Evolutionary conservation across 2,888 invertebrate genomes (phyloP), one percentile per base, ranked within the genome.

Genomic region (Trachelus tabidus): DNA sequence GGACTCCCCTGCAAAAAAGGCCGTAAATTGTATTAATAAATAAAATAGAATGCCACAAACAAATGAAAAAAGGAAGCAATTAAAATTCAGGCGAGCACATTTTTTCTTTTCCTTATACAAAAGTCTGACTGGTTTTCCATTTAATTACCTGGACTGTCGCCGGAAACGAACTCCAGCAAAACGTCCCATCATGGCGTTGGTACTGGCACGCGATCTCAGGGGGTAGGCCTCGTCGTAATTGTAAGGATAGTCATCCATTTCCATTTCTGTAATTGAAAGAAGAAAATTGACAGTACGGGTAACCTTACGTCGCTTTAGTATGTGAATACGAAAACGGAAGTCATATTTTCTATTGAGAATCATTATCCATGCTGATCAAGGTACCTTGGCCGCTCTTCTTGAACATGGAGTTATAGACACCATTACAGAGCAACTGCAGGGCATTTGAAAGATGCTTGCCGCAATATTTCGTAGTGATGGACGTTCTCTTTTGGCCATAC

Each of bases 341-440:
- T 56, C 56, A 4, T 15, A 15, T 15, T 11, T 34, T 15, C 15
- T 40, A 12, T 40, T 4, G 4, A 11, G 12, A 56, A 23, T 1
- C 23, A 56, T 23, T 23, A 9, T 56, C 56, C 6, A 2, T 56
- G 23, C 6, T 9, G 23, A 56, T 23, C 40, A 9, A 56, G 34
- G 40, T 69, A 91, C 91, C 91, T 88, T 87, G 87, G 76, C 80
- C 87, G 80, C 84, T 90, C 80, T 89, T 91, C 81, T 90, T 89
- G 82, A 90, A 90, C 87, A 91, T 89, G 11, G 87, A 79, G 81
- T 92, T 90, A 82, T 92, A 92, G 37, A 85, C 82, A 34, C 92
- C 91, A 73, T 88, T 85, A 81, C 92, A 92, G 34, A 92, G 82
- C n/a, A 88, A 80, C 76, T 88, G 87, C 34, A 92, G 83, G 11